A percentile compares a stretch with the other conserved stretches of the same genome.
These are phyloP conservation scores for Xiphophorus birchmanni DNA, from an alignment of 2,797 vertebrate species.

Conservation along the genomic window DNA sequence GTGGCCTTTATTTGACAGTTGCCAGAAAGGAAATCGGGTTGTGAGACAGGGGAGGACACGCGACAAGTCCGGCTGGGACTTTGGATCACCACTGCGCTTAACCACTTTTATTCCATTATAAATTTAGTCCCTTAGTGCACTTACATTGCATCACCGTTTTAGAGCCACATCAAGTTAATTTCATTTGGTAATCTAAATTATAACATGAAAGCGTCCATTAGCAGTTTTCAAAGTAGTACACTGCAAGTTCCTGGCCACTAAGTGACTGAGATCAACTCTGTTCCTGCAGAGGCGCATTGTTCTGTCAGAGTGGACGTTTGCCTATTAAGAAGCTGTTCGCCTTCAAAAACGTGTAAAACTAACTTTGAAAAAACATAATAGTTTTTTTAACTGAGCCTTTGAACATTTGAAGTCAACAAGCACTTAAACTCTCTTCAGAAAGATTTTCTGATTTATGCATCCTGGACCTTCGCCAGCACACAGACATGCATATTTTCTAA, in stretches of 20 bases:
- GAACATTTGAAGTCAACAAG: slow-evolving; percentile 45
- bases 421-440: slow-evolving; percentile 34
- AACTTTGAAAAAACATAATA: neutral
- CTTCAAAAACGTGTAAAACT: neutral
- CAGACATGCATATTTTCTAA: slow-evolving; percentile 14
- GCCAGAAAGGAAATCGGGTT: too few relatives aligned
- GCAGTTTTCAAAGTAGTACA: neutral
- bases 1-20: too few relatives aligned
- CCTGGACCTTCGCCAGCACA: slow-evolving; percentile 3
- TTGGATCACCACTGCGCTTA: too few relatives aligned
- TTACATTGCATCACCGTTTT: neutral
- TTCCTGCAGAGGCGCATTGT: neutral
- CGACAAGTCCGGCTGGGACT: too few relatives aligned
- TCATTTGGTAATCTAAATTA: neutral
- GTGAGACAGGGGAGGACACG: too few relatives aligned
- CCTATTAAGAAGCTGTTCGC: neutral
- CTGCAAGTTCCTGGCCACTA: neutral
- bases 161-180: neutral
- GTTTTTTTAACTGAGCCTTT: neutral
- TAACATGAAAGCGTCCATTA: neutral
- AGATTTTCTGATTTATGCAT: slow-evolving; percentile 28
- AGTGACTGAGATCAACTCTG: neutral
- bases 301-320: neutral
- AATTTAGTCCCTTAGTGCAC: neutral
- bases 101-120: neutral